A percentile compares a stretch with the other conserved stretches of the same genome.
Evolutionary conservation across 2,888 invertebrate species (phyloP).

Genomic region (Myopa testacea): DNA sequence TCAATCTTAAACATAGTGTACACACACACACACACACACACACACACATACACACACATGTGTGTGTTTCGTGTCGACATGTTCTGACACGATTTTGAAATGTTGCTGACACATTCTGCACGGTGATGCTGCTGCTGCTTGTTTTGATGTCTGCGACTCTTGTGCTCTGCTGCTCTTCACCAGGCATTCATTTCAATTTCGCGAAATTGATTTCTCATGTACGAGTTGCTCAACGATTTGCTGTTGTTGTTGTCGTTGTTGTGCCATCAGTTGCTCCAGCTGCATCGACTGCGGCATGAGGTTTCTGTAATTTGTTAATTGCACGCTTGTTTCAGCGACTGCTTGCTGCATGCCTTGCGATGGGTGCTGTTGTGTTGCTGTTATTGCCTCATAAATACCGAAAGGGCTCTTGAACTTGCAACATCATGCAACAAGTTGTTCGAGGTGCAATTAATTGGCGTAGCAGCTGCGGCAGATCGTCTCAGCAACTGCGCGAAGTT

Average conservation of each 20-base stretch:
- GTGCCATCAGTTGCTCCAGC: slow-evolving; percentile 1
- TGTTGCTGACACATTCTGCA: slow-evolving; percentile 26
- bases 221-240: neutral
- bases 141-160: slow-evolving; percentile 1
- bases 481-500: neutral
- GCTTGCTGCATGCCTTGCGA: neutral
- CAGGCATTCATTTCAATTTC: slow-evolving; percentile 32
- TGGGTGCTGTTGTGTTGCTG: slow-evolving; percentile 22
- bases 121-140: slow-evolving; percentile 13
- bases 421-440: slow-evolving; percentile 22
- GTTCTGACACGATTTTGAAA: slow-evolving; percentile 15
- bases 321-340: slow-evolving; percentile 37
- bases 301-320: slow-evolving; percentile 46
- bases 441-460: slow-evolving; percentile 13
- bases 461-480: slow-evolving; percentile 2
- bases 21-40: slow-evolving; percentile 6
- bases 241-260: slow-evolving; percentile 20
- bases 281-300: slow-evolving; percentile 1
- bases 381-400: slow-evolving; percentile 46
- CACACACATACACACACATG: neutral
- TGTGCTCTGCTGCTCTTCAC: slow-evolving; percentile 34
- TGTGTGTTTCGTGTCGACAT: neutral
- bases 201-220: slow-evolving; percentile 60
- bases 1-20: neutral
- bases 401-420: slow-evolving; percentile 39